These are phyloP conservation scores for Notodonta dromedarius DNA, from an alignment of 2,888 invertebrate species.

Conservation along the genomic window DNA sequence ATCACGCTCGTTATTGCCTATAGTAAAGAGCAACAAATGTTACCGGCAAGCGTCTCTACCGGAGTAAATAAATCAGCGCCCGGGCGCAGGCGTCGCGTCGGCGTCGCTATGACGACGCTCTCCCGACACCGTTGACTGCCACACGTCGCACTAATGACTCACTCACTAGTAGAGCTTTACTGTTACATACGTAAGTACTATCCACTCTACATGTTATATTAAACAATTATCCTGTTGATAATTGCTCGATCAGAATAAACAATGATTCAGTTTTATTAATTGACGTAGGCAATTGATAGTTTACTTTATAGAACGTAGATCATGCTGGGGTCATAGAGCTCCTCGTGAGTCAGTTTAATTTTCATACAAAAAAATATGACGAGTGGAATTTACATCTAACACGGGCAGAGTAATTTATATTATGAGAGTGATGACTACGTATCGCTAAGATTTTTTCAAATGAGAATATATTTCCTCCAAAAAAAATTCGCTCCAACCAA, in stretches of 20 bases:
- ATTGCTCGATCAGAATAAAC: conserved; percentile 1
- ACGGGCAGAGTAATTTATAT: too few relatives aligned
- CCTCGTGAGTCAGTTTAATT: too few relatives aligned
- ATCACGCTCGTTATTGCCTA: conserved; percentile 28
- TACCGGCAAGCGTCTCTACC: conserved; percentile 30
- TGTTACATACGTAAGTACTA: not conserved
- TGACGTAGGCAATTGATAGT: conserved; percentile 11
- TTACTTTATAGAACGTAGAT: not conserved
- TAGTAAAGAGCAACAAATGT: conserved; percentile 43
- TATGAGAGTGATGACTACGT: too few relatives aligned
- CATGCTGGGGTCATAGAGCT: conserved; percentile 11
- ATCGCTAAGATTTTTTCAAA: not conserved
- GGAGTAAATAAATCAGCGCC: conserved; percentile 52
- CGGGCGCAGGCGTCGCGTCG: conserved; percentile 41
- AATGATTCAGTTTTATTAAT: conserved; percentile 5
- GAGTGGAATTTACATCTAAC: too few relatives aligned
- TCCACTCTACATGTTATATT: not conserved
- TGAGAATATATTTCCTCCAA: too few relatives aligned
- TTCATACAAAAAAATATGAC: too few relatives aligned
- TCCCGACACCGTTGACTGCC: conserved; percentile 40
- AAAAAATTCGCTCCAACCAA: too few relatives aligned
- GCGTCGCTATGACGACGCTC: conserved; percentile 36
- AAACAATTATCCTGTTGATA: not conserved
- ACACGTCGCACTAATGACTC: conserved; percentile 49
- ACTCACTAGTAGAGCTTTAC: conserved; percentile 14